Evolutionary conservation across 2,888 invertebrate species (phyloP).

Genomic region (Spilosoma lubricipeda): DNA sequence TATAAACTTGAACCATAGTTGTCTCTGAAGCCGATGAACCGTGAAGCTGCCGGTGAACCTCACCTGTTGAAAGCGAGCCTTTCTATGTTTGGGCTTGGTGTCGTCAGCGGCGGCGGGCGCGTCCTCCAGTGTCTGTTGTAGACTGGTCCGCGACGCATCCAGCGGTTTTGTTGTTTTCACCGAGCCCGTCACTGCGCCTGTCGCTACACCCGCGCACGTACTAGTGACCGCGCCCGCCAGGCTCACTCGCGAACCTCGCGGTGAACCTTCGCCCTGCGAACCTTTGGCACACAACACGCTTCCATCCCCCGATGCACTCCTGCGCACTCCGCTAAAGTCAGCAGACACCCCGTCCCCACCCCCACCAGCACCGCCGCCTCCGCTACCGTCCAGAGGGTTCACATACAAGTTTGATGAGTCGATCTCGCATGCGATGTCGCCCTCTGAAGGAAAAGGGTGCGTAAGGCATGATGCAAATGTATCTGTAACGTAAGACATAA

Average conservation of each 20-base stretch:
- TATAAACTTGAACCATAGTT: slow-evolving; percentile 24
- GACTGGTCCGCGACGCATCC: slow-evolving; percentile 78
- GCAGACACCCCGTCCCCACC: slow-evolving; percentile 67
- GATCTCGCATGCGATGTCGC: slow-evolving; percentile 89
- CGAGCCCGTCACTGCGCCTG: slow-evolving; percentile 70
- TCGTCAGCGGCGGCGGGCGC: slow-evolving; percentile 79
- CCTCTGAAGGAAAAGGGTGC: slow-evolving; percentile 96
- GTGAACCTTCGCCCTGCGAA: slow-evolving; percentile 85
- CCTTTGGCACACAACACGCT: slow-evolving; percentile 88
- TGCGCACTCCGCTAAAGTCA: slow-evolving; percentile 89
- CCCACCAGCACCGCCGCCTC: slow-evolving; percentile 75
- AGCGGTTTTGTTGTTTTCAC: slow-evolving; percentile 62
- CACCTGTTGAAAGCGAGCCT: slow-evolving; percentile 95
- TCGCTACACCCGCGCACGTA: slow-evolving; percentile 64
- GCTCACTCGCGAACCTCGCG: slow-evolving; percentile 81
- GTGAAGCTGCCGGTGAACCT: slow-evolving; percentile 49
- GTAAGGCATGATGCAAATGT: slow-evolving; percentile 99
- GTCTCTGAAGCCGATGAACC: slow-evolving; percentile 30
- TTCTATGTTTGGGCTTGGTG: slow-evolving; percentile 91
- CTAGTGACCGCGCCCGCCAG: slow-evolving; percentile 63
- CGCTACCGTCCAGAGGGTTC: slow-evolving; percentile 92
- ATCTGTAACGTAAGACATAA: slow-evolving; percentile 91
- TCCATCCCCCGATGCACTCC: slow-evolving; percentile 92
- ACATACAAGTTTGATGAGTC: slow-evolving; percentile 95
- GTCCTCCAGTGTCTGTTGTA: slow-evolving; percentile 75